Evolutionary conservation across 2,113 vertebrate genomes (phyloP).

Genomic region (Symphodus melops): DNA sequence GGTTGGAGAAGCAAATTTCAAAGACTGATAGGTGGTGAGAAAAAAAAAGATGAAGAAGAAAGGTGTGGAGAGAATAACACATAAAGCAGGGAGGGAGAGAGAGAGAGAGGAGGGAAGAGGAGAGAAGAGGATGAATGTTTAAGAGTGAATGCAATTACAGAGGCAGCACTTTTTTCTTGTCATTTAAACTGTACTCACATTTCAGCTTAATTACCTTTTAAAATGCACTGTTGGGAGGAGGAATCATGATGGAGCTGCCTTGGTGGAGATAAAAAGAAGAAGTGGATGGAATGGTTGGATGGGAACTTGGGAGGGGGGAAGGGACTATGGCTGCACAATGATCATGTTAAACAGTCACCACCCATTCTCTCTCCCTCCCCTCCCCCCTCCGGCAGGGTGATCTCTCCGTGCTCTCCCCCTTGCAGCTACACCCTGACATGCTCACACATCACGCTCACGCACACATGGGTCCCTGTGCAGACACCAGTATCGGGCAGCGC

Average conservation of each 20-base stretch:
- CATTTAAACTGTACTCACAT: constrained; percentile 50
- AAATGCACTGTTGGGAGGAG: constrained; percentile 53
- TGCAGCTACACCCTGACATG: constrained; percentile 60
- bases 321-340: constrained; percentile 73
- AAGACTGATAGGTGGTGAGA: constrained; percentile 41
- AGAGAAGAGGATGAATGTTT: constrained; percentile 14
- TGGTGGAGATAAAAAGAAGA: constrained; percentile 36
- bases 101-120: neutral
- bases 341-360: constrained; percentile 79
- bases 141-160: constrained; percentile 49
- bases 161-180: constrained; percentile 19
- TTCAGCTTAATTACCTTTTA: constrained; percentile 66
- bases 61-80: constrained; percentile 22
- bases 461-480: constrained; percentile 24
- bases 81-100: constrained; percentile 17
- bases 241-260: constrained; percentile 43
- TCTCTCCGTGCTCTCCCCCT: constrained; percentile 25
- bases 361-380: constrained; percentile 45
- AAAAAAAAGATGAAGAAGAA: constrained; percentile 49
- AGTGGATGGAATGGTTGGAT: constrained; percentile 41
- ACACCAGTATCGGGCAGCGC: constrained; percentile 5
- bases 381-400: constrained; percentile 38
- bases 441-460: constrained; percentile 60
- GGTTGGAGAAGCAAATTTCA: constrained; percentile 55
- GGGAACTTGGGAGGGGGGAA: constrained; percentile 70